Conservation (phyloP, 2,888 invertebrate genomes). For the Lepeophtheirus nordmannii region DNA sequence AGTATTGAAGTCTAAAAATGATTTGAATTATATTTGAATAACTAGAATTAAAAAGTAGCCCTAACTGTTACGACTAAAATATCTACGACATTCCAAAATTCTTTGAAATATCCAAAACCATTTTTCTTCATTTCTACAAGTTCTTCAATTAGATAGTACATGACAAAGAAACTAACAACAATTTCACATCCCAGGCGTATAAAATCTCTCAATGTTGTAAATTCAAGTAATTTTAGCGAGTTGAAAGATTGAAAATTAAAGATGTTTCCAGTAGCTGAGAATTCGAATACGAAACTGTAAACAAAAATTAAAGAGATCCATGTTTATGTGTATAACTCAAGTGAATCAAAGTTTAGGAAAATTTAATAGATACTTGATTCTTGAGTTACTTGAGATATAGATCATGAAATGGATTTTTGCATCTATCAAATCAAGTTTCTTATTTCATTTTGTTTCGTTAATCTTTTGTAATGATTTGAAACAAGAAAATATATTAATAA, state of each 20-base stretch:
- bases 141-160: conserved; percentile 46
- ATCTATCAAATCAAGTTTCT: no score
- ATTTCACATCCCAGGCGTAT: conserved; percentile 41
- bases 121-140: conserved; percentile 27
- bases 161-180: conserved; percentile 41
- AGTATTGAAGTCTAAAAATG: conserved; percentile 3
- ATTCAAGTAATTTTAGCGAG: conserved; percentile 43
- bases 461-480: no score
- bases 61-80: conserved; percentile 17
- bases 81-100: conserved; percentile 21
- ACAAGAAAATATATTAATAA: no score
- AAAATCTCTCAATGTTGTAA: conserved; percentile 39
- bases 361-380: no score
- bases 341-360: no score
- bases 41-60: not conserved
- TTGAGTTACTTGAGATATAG: no score
- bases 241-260: conserved; percentile 39
- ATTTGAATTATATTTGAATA: not conserved
- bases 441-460: no score
- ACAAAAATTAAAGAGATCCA: conserved; percentile 21
- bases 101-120: conserved; percentile 9
- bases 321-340: no score
- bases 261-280: conserved; percentile 48
- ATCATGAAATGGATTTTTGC: no score
- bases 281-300: conserved; percentile 48